Evolutionary conservation across 2,113 vertebrate genomes (phyloP).

Genomic region (Clarias gariepinus): DNA sequence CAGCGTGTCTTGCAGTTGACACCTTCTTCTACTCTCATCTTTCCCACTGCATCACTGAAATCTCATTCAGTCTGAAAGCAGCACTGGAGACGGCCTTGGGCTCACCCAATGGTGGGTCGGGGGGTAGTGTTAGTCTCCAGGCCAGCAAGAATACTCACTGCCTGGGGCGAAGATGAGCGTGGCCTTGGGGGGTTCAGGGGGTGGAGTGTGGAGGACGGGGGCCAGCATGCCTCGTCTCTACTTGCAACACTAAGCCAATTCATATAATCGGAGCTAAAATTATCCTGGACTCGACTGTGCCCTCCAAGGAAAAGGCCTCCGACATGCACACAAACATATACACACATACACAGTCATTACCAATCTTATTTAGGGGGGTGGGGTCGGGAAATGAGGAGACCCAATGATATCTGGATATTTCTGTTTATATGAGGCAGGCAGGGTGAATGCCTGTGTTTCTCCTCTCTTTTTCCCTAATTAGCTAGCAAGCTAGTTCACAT

Average conservation of each 20-base stretch:
- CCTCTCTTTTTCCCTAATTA: constrained; percentile 4
- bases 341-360: constrained; percentile 54
- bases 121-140: constrained; percentile 35
- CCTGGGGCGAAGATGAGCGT: constrained; percentile 52
- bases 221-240: constrained; percentile 59
- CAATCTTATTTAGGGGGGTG: constrained; percentile 42
- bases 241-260: constrained; percentile 72
- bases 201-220: constrained; percentile 53
- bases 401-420: constrained; percentile 40
- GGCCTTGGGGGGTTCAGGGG: constrained; percentile 56
- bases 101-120: constrained; percentile 22
- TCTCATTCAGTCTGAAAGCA: constrained; percentile 44
- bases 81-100: constrained; percentile 21
- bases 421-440: constrained; percentile 45
- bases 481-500: neutral
- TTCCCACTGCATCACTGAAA: constrained; percentile 47
- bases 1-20: constrained; percentile 28
- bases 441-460: constrained; percentile 20
- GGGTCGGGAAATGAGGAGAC: constrained; percentile 16
- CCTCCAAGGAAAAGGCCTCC: constrained; percentile 54
- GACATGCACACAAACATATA: constrained; percentile 42
- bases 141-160: constrained; percentile 32
- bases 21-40: constrained; percentile 21
- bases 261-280: constrained; percentile 76
- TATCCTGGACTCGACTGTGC: constrained; percentile 61